These are phyloP conservation scores for Mormoops blainvillei DNA, from an alignment of 2,113 vertebrate species.

Conservation along the genomic window DNA sequence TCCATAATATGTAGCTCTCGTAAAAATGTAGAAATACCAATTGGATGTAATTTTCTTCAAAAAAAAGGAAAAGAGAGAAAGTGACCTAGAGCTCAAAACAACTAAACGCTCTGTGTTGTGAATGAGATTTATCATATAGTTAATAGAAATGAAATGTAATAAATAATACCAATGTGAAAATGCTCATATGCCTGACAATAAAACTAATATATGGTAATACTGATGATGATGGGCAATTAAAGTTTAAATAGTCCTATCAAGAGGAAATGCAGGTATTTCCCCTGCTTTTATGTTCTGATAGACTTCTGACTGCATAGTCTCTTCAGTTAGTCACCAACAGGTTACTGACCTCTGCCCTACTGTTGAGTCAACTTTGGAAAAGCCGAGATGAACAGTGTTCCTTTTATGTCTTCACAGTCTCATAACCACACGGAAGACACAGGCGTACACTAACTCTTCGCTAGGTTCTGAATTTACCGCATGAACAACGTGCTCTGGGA, in stretches of 20 bases:
- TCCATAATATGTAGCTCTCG: not conserved
- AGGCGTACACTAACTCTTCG: not conserved
- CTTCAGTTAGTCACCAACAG: not conserved
- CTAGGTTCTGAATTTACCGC: not conserved
- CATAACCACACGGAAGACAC: not conserved
- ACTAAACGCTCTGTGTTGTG: slow-evolving; percentile 1
- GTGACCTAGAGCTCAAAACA: slow-evolving; percentile 22
- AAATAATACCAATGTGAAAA: slow-evolving; percentile 28
- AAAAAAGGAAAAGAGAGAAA: slow-evolving; percentile 22
- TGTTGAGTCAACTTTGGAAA: not conserved
- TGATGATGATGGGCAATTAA: not conserved
- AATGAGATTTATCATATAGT: not conserved
- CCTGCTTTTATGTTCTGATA: not conserved
- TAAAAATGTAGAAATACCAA: not conserved
- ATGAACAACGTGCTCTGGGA: not conserved
- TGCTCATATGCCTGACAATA: not conserved
- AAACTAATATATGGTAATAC: not conserved
- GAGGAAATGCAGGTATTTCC: not conserved
- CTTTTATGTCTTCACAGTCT: not conserved
- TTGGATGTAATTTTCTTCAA: slow-evolving; percentile 47
- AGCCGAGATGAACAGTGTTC: not conserved
- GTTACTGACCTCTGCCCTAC: not conserved
- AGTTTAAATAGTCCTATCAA: not conserved
- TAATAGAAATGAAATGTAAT: slow-evolving; percentile 50
- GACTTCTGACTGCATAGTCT: not conserved